phyloP scores from a whole-genome alignment of 1,140 invertebrate species.

The Paracyclopina nana region DNA sequence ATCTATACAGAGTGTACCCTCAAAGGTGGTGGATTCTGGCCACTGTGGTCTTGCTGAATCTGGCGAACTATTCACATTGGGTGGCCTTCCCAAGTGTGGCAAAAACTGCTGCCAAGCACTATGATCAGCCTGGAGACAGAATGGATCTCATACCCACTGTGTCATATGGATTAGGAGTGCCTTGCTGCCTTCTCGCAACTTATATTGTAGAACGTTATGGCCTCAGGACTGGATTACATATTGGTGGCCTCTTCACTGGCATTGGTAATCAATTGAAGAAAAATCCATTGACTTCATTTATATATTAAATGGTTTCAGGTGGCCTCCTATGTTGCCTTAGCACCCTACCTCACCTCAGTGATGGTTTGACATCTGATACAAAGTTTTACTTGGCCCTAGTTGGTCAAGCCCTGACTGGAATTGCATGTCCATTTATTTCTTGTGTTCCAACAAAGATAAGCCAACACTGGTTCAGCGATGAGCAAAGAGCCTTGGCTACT shows the following conservation, averaged over 20 bases:
- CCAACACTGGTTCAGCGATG: slow-evolving; percentile 12
- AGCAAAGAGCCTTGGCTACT: slow-evolving; percentile 10
- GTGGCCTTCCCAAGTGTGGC: slow-evolving; percentile 6
- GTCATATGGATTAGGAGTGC: slow-evolving; percentile 9
- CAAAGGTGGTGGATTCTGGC: slow-evolving; percentile 10
- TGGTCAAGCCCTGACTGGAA: slow-evolving; percentile 6
- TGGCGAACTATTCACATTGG: slow-evolving; percentile 11
- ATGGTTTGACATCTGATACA: background rate
- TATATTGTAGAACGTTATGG: slow-evolving; percentile 6
- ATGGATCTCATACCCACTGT: slow-evolving; percentile 10
- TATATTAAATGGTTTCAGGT: background rate
- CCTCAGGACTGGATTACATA: slow-evolving; percentile 2
- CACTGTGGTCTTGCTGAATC: slow-evolving; percentile 9
- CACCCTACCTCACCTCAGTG: background rate
- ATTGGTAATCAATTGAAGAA: background rate
- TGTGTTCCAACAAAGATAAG: slow-evolving; percentile 14
- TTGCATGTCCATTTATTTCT: slow-evolving; percentile 15
- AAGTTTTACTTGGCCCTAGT: slow-evolving; percentile 8
- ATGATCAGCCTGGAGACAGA: slow-evolving; percentile 1
- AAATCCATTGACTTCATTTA: background rate
- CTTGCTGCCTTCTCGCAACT: slow-evolving; percentile 6
- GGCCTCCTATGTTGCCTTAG: slow-evolving; percentile 6
- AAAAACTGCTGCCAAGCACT: slow-evolving; percentile 6
- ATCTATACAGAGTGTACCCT: too few species aligned
- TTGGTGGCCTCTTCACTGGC: slow-evolving; percentile 1